Evolutionary conservation across 2,888 invertebrate genomes (phyloP).

Genomic region (Loripinus fragilis): DNA sequence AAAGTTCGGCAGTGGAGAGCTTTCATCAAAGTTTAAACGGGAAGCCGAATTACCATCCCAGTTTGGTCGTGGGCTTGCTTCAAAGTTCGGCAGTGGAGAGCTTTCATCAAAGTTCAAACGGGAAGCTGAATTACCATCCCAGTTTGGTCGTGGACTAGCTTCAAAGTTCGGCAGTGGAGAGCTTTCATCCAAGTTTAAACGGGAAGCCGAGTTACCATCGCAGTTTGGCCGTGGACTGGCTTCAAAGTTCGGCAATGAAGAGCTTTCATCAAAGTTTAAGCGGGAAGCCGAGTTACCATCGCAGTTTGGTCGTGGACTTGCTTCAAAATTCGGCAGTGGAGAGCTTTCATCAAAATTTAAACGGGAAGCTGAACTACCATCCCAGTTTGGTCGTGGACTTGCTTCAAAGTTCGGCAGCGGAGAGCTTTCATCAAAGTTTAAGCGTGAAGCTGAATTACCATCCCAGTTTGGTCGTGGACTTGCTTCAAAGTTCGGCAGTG

Average conservation of each 20-base stretch:
- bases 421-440: constrained; percentile 10
- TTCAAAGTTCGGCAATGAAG: neutral
- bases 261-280: constrained; percentile 9
- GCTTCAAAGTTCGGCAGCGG: constrained; percentile 8
- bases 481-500: constrained; percentile 9
- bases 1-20: neutral
- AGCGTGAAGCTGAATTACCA: constrained; percentile 6
- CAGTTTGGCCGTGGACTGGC: constrained; percentile 5
- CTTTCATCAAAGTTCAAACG: constrained; percentile 6
- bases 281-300: constrained; percentile 3
- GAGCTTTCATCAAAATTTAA: constrained; percentile 11
- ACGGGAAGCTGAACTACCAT: constrained; percentile 2
- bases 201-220: neutral
- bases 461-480: constrained; percentile 12
- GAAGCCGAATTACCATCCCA: neutral
- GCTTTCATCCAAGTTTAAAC: neutral
- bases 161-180: neutral
- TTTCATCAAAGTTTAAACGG: constrained; percentile 4
- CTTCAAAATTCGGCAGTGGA: constrained; percentile 5
- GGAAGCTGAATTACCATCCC: neutral
- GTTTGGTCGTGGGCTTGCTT: constrained; percentile 1
- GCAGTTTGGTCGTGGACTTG: constrained; percentile 12
- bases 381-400: constrained; percentile 9
- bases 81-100: neutral
- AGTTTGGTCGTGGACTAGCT: constrained; percentile 3